phyloP scores from a whole-genome alignment of 1,140 invertebrate species.

The Lepidurus couesii region DNA sequence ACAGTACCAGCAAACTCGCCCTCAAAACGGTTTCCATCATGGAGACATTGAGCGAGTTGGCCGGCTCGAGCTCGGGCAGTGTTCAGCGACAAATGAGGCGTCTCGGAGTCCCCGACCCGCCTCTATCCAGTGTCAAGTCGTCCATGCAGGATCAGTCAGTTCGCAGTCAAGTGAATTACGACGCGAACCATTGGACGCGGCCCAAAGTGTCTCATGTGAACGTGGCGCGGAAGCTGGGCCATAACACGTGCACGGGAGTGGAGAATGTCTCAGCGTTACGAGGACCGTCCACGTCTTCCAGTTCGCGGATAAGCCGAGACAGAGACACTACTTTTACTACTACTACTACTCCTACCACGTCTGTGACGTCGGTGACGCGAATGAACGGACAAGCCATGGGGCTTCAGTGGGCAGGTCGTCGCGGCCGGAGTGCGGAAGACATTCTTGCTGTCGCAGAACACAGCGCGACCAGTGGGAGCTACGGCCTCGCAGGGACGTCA shows the following conservation, averaged over 20 bases:
- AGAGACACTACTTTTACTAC: slow-evolving; percentile 11
- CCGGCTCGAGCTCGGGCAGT: slow-evolving; percentile 26
- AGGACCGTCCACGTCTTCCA: background rate
- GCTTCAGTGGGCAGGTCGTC: background rate
- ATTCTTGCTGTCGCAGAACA: slow-evolving; percentile 25
- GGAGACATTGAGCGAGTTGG: slow-evolving; percentile 41
- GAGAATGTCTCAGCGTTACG: background rate
- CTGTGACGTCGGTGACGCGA: background rate
- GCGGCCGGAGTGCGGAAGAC: slow-evolving; percentile 34
- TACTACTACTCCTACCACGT: background rate
- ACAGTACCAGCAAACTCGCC: slow-evolving; percentile 28
- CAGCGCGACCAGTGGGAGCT: background rate
- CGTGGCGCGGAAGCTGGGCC: background rate
- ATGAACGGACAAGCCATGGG: background rate
- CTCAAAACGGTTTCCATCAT: slow-evolving; percentile 41
- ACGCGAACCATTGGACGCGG: background rate
- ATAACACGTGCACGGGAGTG: background rate
- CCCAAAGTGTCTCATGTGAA: slow-evolving; percentile 12
- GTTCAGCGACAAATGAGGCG: slow-evolving; percentile 15
- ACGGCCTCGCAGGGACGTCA: slow-evolving; percentile 19
- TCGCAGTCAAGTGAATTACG: background rate
- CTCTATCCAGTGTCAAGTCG: background rate
- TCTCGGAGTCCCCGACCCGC: background rate
- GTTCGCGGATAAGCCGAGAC: background rate
- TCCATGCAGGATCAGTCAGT: background rate